Evolutionary conservation across 2,888 invertebrate species (phyloP).

Genomic region (Ophion ventricosus): DNA sequence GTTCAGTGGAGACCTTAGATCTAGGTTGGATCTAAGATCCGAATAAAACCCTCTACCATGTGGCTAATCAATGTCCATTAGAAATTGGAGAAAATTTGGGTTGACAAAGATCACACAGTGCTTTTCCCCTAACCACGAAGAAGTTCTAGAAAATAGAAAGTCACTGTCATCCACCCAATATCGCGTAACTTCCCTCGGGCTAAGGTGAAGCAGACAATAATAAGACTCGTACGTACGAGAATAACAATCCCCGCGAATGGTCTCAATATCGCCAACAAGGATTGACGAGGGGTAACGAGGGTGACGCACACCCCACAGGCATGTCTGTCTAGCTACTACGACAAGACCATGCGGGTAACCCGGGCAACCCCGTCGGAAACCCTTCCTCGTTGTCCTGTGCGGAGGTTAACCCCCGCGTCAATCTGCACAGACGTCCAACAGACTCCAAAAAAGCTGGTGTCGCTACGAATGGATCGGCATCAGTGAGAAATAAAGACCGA

Average conservation of each 20-base stretch:
- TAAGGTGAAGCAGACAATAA: constrained; percentile 7
- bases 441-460: neutral
- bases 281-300: constrained; percentile 32
- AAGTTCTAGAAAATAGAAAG: too few species aligned
- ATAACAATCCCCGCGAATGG: constrained; percentile 39
- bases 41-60: too few species aligned
- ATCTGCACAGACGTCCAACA: neutral
- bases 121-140: too few species aligned
- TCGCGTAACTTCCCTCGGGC: neutral
- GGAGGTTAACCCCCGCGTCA: constrained; percentile 22
- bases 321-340: constrained; percentile 41
- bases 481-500: constrained; percentile 1
- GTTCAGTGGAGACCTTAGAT: too few species aligned
- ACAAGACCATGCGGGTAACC: constrained; percentile 41
- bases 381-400: constrained; percentile 16
- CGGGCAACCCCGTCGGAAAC: constrained; percentile 33
- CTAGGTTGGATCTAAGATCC: too few species aligned
- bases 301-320: constrained; percentile 34
- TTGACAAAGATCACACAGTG: too few species aligned
- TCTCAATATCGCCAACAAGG: constrained; percentile 26
- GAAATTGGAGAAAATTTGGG: too few species aligned
- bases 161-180: too few species aligned
- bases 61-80: too few species aligned
- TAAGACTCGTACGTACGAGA: constrained; percentile 13
- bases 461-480: too few species aligned